phyloP scores from a whole-genome alignment of 2,113 vertebrate species.

The Engystomops pustulosus region DNA sequence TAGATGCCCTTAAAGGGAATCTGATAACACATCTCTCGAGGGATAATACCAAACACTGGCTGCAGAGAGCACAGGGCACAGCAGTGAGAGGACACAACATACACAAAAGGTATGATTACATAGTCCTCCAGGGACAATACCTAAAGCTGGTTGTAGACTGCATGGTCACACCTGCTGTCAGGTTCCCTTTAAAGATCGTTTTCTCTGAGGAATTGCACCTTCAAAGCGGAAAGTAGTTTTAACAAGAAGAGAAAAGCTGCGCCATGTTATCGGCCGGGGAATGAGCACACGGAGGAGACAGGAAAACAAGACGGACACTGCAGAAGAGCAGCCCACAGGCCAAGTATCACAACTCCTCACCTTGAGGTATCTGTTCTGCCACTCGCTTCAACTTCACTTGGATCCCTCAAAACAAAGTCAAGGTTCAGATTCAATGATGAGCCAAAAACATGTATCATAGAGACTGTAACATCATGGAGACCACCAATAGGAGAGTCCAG shows the following conservation, averaged over 20 bases:
- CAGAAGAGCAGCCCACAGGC: conserved; percentile 34
- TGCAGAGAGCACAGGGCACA: too few species aligned
- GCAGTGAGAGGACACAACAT: too few species aligned
- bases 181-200: too few species aligned
- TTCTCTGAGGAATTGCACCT: conserved; percentile 42
- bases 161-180: too few species aligned
- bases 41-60: too few species aligned
- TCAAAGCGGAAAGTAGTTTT: background rate
- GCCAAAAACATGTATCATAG: conserved; percentile 71
- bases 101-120: too few species aligned
- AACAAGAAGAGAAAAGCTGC: conserved; percentile 18
- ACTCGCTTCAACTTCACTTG: conserved; percentile 95
- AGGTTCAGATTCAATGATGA: conserved; percentile 81
- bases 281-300: background rate
- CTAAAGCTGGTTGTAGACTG: too few species aligned
- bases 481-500: background rate
- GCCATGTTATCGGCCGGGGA: background rate
- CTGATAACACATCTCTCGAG: too few species aligned
- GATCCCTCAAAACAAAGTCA: conserved; percentile 92
- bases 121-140: too few species aligned
- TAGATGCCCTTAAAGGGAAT: too few species aligned
- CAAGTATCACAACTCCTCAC: conserved; percentile 79
- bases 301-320: conserved; percentile 36
- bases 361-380: conserved; percentile 92
- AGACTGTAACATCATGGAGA: conserved; percentile 60